A percentile compares a stretch with the other conserved stretches of the same genome.
phyloP scores from a whole-genome alignment of 2,888 invertebrate species.

The Drepana falcataria region DNA sequence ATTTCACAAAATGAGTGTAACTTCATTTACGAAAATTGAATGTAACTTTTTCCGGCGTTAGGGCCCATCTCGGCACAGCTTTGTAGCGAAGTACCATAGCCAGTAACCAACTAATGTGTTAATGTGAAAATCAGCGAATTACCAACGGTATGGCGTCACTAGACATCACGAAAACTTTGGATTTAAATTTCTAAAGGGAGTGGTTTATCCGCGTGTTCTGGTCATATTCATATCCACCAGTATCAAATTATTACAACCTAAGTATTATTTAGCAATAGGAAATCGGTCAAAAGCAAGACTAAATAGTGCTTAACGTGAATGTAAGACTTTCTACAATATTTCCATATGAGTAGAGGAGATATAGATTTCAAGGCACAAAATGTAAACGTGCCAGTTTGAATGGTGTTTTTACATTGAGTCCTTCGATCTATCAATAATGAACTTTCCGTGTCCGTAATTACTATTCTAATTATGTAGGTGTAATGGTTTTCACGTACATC shows the following conservation, averaged over 20 bases:
- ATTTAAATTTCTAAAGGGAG: not conserved
- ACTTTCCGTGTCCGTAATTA: not conserved
- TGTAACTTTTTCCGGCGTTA: conserved; percentile 11
- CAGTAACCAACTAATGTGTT: conserved; percentile 26
- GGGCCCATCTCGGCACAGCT: conserved; percentile 13
- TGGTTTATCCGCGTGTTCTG: not conserved
- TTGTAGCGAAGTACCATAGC: conserved; percentile 21
- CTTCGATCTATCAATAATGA: not conserved
- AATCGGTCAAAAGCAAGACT: too few relatives aligned
- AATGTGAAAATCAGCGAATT: conserved; percentile 1
- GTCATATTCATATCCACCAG: not conserved
- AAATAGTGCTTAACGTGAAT: too few relatives aligned
- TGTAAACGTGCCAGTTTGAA: not conserved
- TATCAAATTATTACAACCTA: too few relatives aligned
- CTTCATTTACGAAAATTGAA: conserved; percentile 21
- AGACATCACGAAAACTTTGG: not conserved
- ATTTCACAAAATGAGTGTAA: conserved; percentile 10
- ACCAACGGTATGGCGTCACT: not conserved
- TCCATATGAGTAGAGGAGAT: not conserved
- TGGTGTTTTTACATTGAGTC: not conserved
- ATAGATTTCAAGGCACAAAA: not conserved
- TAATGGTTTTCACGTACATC: not conserved
- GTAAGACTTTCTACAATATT: not conserved
- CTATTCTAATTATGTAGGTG: not conserved
- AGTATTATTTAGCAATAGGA: too few relatives aligned